Conservation (phyloP, 2,888 invertebrate species). For the Xestia rhomboidea region DNA sequence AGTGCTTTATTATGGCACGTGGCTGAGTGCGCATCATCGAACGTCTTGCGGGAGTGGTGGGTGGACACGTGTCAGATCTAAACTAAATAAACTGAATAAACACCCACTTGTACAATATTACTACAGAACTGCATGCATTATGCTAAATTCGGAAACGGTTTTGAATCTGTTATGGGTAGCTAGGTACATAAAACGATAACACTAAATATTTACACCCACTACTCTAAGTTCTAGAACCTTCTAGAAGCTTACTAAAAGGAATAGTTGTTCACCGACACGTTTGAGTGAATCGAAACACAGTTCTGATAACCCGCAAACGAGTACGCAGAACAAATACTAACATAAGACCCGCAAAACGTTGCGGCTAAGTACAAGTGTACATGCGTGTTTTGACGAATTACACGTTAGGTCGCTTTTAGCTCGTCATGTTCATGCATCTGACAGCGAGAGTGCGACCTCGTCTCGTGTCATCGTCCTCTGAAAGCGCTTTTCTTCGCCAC, state of each 20-base stretch:
- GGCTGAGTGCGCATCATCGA: conserved; percentile 43
- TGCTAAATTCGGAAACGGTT: conserved; percentile 9
- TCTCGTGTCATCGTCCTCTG: conserved; percentile 91
- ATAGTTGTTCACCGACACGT: background rate
- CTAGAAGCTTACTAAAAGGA: background rate
- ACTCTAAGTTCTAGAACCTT: conserved; percentile 7
- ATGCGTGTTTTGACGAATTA: conserved; percentile 86
- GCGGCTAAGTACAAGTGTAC: conserved; percentile 63
- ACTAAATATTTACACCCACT: conserved; percentile 7
- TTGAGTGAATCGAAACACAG: conserved; percentile 31
- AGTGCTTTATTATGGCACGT: conserved; percentile 24
- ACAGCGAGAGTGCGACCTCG: conserved; percentile 89
- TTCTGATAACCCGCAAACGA: conserved; percentile 40
- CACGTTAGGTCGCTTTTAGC: conserved; percentile 87
- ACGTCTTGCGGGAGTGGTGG: conserved; percentile 43
- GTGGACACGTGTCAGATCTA: conserved; percentile 49
- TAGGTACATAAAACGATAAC: conserved; percentile 7
- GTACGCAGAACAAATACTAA: conserved; percentile 43
- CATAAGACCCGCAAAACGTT: conserved; percentile 41
- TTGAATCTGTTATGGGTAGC: background rate
- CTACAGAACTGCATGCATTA: conserved; percentile 2
- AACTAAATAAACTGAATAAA: conserved; percentile 22
- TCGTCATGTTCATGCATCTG: conserved; percentile 86
- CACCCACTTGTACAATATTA: conserved; percentile 17
- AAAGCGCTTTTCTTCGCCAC: conserved; percentile 90